Evolutionary conservation across 2,113 vertebrate genomes (phyloP).

Genomic region (Notothenia coriiceps): DNA sequence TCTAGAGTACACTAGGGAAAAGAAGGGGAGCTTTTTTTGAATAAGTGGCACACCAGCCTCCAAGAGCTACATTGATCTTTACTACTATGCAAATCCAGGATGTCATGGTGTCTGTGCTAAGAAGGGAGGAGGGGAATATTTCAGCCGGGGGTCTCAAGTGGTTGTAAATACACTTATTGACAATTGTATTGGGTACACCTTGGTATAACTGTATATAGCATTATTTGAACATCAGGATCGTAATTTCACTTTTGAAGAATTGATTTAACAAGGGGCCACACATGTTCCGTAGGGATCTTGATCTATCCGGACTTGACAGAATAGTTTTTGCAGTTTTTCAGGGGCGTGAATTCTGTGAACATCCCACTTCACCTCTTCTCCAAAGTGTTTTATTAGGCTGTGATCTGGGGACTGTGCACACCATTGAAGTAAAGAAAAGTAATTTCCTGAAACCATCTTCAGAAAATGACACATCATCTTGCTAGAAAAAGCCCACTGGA

Average conservation of each 20-base stretch:
- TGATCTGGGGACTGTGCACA: slow-evolving; percentile 53
- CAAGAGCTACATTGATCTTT: slow-evolving; percentile 75
- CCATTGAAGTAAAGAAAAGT: slow-evolving; percentile 61
- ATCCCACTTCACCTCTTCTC: slow-evolving; percentile 46
- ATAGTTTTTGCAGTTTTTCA: slow-evolving; percentile 44
- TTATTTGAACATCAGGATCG: slow-evolving; percentile 4
- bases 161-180: slow-evolving; percentile 69
- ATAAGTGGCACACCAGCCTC: slow-evolving; percentile 72
- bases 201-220: slow-evolving; percentile 9
- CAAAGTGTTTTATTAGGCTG: slow-evolving; percentile 65
- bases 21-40: slow-evolving; percentile 65
- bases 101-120: slow-evolving; percentile 73
- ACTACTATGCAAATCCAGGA: slow-evolving; percentile 79
- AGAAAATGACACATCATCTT: slow-evolving; percentile 65
- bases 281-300: slow-evolving; percentile 27
- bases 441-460: slow-evolving; percentile 66
- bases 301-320: slow-evolving; percentile 42
- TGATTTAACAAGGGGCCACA: slow-evolving; percentile 31
- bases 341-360: slow-evolving; percentile 39
- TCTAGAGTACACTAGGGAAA: slow-evolving; percentile 58
- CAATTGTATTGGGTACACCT: slow-evolving; percentile 52
- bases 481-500: slow-evolving; percentile 14
- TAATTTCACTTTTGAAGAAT: not conserved
- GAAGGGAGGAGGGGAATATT: slow-evolving; percentile 65
- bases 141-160: slow-evolving; percentile 67